Evolutionary conservation across 2,888 invertebrate species (phyloP), one percentile per base, ranked within the genome.

Genomic region (Eubasilissa splendida): DNA sequence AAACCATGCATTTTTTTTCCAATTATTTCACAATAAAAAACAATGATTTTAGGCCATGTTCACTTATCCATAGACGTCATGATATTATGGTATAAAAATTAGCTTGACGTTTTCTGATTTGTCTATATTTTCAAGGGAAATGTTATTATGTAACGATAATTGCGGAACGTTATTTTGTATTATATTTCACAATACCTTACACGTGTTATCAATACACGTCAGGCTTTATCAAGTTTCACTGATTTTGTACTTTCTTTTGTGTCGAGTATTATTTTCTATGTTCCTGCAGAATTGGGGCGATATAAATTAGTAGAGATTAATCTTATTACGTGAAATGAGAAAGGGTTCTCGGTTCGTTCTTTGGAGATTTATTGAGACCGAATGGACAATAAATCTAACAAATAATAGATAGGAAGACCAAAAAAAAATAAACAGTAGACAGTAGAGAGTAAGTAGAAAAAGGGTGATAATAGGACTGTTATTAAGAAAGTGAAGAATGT

Each of bases 401-500:
- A 54, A 70, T 70, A 70, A 70, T 70, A 70, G 70, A 70, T 70
- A 70, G 31, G 68, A 68, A 68, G 33, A 68, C 68, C 68, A 70
- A 70, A 70, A 70, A 22, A 70, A 53, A 70, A 70, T 70, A 70
- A 70, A 70, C 70, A 70, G 53, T 70, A 31, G 70, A 54, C 54
- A 14, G 53, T 31, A 31, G 53, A 53, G 14, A 14, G 8, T 53
- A n/a, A 7, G 9, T 5, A 22, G 31, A n/a, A 8, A 12, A 22
- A 53, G 70, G 54, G 70, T 70, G 70, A 70, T 70, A 70, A 70
- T 70, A 53, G 70, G 31, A 70, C 53, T 70, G 70, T 70, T 70
- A 70, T 70, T 70, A 70, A 70, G 54, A 70, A 70, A 70, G 31
- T 31, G 70, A 70, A 70, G 53, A 54, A 54, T 54, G 70, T 22